A percentile compares a stretch with the other conserved stretches of the same genome.
Conservation (phyloP, 2,888 invertebrate species). For the Eupithecia subumbrata region DNA sequence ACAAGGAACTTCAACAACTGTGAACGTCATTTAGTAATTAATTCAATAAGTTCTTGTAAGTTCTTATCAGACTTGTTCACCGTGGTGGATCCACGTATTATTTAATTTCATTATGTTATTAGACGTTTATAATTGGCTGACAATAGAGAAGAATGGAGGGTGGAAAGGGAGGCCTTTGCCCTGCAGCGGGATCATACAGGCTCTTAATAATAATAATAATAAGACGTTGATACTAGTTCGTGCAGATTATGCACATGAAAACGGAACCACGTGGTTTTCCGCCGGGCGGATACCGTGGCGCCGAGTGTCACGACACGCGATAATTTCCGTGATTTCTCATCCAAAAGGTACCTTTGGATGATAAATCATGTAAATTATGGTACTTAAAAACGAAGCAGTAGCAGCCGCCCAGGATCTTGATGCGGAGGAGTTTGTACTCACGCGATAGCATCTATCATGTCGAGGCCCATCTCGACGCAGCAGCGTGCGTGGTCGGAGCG, state of each 20-base stretch:
- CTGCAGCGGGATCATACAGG: too few species aligned
- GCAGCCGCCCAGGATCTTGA: conserved; percentile 94
- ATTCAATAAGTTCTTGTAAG: background rate
- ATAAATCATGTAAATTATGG: background rate
- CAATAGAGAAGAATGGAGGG: too few species aligned
- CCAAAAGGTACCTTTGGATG: background rate
- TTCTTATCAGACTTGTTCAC: background rate
- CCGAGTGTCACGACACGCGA: background rate
- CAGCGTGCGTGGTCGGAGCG: conserved; percentile 96
- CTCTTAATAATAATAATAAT: too few species aligned
- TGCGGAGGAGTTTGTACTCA: conserved; percentile 92
- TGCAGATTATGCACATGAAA: background rate
- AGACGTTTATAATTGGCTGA: background rate
- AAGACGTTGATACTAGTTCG: background rate
- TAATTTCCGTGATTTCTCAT: too few species aligned
- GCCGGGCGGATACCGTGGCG: background rate
- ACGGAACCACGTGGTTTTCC: background rate
- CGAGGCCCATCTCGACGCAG: conserved; percentile 93
- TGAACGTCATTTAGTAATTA: background rate
- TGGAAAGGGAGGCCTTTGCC: too few species aligned
- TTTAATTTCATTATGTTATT: background rate
- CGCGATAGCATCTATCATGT: conserved; percentile 94
- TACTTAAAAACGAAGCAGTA: conserved; percentile 88
- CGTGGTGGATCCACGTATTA: background rate
- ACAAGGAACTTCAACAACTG: background rate